Base-by-base conservation (phyloP, 2,113 vertebrate species). In the Porphyrio hochstetteri region DNA sequence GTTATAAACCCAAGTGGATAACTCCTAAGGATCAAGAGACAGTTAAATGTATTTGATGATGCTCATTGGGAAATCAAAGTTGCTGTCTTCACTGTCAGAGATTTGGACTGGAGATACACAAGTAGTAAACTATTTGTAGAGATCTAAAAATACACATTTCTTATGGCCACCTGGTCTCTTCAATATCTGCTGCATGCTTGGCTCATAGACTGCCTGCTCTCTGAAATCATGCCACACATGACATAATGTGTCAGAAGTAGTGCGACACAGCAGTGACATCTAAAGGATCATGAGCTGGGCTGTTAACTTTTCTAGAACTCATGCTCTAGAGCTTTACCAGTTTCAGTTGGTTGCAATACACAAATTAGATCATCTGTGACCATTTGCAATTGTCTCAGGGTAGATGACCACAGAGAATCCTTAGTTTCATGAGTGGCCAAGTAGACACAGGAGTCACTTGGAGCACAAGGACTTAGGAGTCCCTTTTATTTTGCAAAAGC, bases 151-250 rank as follows among this genome's bases (percentile, higher is more conserved):
- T 95, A 94, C 52, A 80, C 52, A 27, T 95, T 95, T 96, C 93
- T 96, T 92, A 44, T 61, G 91, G 91, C 95, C 95, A 95, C 96
- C 97, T 96, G 97, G 86, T 70, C 93, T 96, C 94, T 95, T 94
- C 85, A 94, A 87, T 96, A 95, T 96, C 96, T 96, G 93, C 96
- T 69, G 61, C 29, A 20, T 63, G 36, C 78, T 95, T 90, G 80
- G 81, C 88, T 97, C 81, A 8, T 36, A 83, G 50, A 35, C 56
- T 76, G 60, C 20, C 61, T 84, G 67, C 88, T 84, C 24, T 86
- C 91, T 89, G 87, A 95, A 91, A 86, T 71, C 56, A 56, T 42
- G 57, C 25, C 17, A 71, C 61, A 85, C 75, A 94, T 88, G 86
- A 89, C 57, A 57, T 93, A 71, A 35, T 28, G 91, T 86, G 92